Conservation (phyloP, 2,888 invertebrate species). For the Piscicola geometra region DNA sequence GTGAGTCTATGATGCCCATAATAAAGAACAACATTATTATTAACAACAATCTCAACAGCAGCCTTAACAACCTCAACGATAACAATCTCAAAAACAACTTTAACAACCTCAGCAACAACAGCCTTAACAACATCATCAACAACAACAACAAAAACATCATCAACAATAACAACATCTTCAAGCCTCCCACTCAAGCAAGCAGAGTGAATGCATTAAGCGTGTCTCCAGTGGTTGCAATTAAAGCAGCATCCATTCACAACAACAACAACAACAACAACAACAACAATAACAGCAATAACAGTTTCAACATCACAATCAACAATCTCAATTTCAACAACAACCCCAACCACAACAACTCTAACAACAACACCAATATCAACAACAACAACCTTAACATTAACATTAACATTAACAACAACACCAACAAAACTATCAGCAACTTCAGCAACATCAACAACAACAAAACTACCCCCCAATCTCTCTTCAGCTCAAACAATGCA, state of each 20-base stretch:
- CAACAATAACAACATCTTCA: neutral
- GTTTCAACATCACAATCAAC: neutral
- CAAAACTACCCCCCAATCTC: neutral
- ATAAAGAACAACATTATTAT: neutral
- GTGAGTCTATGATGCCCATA: neutral
- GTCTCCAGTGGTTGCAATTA: neutral
- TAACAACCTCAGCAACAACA: no score
- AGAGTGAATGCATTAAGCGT: neutral
- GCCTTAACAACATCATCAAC: no score
- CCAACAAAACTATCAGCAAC: neutral
- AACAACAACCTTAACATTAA: neutral
- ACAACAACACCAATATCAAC: neutral
- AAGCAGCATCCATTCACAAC: neutral
- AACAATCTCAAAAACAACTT: neutral
- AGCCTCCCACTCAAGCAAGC: neutral
- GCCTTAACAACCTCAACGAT: neutral
- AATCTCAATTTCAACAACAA: neutral
- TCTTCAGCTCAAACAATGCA: neutral
- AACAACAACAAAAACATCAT: neutral
- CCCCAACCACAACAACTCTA: neutral
- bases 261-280: slow-evolving; percentile 5
- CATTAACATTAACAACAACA: neutral
- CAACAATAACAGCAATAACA: slow-evolving; percentile 1
- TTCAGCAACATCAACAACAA: neutral
- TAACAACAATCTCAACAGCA: neutral